A percentile compares a stretch with the other conserved stretches of the same genome.
Conservation (phyloP, 2,113 vertebrate genomes). For the Pagrus major region DNA sequence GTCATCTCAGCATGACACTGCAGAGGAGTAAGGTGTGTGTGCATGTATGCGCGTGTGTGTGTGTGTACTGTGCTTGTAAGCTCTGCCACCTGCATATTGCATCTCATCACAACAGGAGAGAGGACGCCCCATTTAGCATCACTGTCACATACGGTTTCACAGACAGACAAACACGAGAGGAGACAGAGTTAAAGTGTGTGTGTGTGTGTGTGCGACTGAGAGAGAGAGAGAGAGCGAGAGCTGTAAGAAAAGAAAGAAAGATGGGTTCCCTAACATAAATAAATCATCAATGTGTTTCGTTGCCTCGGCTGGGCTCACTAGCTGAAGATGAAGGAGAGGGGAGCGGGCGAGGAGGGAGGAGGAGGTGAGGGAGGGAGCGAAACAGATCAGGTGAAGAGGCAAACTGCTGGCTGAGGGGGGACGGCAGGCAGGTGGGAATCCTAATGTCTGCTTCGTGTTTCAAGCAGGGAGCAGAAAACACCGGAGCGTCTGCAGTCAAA, state of each 20-base stretch:
- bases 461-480: conserved; percentile 28
- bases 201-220: neutral
- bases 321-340: conserved; percentile 52
- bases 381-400: conserved; percentile 29
- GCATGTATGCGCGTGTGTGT: conserved; percentile 28
- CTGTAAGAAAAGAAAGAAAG: conserved; percentile 22
- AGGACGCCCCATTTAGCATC: conserved; percentile 71
- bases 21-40: neutral
- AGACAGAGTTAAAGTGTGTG: conserved; percentile 32
- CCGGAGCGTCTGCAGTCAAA: conserved; percentile 9
- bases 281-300: conserved; percentile 68
- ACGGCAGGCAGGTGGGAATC: conserved; percentile 58
- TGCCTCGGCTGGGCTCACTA: conserved; percentile 52
- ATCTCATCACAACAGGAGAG: conserved; percentile 62
- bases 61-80: conserved; percentile 18
- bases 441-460: conserved; percentile 45
- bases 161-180: conserved; percentile 58
- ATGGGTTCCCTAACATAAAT: conserved; percentile 67
- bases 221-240: neutral
- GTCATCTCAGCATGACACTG: conserved; percentile 51
- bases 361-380: conserved; percentile 22
- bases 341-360: conserved; percentile 21
- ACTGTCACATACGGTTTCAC: conserved; percentile 71
- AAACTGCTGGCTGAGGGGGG: conserved; percentile 41
- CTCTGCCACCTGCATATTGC: conserved; percentile 58